A percentile compares a stretch with the other conserved stretches of the same genome.
phyloP scores from a whole-genome alignment of 2,113 vertebrate species.

The Microcebus tavaratra region DNA sequence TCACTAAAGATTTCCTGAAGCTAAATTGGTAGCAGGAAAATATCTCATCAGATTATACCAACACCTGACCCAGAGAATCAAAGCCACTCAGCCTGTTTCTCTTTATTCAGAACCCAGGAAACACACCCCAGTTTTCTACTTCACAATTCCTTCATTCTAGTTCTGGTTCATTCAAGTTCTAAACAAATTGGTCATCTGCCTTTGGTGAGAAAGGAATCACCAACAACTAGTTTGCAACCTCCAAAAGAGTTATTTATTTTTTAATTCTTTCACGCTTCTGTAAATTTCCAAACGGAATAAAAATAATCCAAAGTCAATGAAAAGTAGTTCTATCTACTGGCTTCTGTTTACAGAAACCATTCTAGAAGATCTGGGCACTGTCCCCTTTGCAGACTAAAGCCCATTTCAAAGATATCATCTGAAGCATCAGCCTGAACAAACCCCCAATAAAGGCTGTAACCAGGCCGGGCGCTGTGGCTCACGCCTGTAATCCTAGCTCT shows the following conservation, averaged over 20 bases:
- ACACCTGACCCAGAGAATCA: conserved; percentile 12
- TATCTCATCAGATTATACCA: not conserved
- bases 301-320: conserved; percentile 13
- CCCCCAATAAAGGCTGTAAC: not conserved
- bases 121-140: not conserved
- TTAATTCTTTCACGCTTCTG: not conserved
- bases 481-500: no score
- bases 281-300: conserved; percentile 6
- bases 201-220: not conserved
- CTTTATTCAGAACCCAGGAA: not conserved
- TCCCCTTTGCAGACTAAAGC: not conserved
- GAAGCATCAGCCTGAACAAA: conserved; percentile 8
- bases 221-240: not conserved
- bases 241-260: not conserved
- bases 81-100: not conserved
- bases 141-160: conserved; percentile 8
- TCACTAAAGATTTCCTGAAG: conserved; percentile 52
- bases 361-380: not conserved
- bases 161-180: conserved; percentile 52
- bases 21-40: not conserved
- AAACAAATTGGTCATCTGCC: not conserved
- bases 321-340: not conserved
- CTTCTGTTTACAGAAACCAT: conserved; percentile 12
- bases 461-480: no score
- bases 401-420: not conserved